Evolutionary conservation across 2,113 vertebrate species (phyloP).

Genomic region (Eulemur rufifrons): DNA sequence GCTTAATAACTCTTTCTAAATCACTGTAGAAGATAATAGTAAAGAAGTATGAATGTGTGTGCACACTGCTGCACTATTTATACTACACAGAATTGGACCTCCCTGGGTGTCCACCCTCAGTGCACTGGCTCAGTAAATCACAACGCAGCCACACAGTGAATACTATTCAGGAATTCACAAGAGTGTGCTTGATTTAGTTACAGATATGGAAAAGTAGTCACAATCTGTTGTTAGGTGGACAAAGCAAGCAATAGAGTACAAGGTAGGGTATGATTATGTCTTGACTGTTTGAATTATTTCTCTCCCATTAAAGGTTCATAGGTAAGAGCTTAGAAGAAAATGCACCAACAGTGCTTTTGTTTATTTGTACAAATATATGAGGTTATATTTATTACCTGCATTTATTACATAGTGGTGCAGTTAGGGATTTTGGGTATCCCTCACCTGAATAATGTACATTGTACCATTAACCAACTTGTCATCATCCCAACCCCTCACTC

Average conservation of each 20-base stretch:
- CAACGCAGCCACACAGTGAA: rapidly evolving
- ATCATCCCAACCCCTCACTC: no score
- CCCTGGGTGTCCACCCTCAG: neutral
- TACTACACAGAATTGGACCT: neutral
- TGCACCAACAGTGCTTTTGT: no score
- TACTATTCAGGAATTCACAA: neutral
- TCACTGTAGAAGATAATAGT: neutral
- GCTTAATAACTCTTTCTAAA: neutral
- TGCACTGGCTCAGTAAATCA: neutral
- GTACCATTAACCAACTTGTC: no score
- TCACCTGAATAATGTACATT: no score
- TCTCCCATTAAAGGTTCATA: neutral
- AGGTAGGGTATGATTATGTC: neutral
- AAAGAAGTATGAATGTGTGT: neutral
- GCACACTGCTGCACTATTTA: neutral
- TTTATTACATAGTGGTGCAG: no score
- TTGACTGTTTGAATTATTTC: neutral
- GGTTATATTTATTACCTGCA: no score
- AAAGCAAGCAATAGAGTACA: neutral
- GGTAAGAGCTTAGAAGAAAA: neutral
- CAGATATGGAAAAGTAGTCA: neutral
- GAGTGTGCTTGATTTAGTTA: neutral
- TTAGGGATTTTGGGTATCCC: no score
- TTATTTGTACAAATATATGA: no score
- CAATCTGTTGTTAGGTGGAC: rapidly evolving